Evolutionary conservation across 35 echinoderm and acorn worm species (phyloP), one percentile per base, ranked within the genome.

Genomic region (Apostichopus parvimensis): DNA sequence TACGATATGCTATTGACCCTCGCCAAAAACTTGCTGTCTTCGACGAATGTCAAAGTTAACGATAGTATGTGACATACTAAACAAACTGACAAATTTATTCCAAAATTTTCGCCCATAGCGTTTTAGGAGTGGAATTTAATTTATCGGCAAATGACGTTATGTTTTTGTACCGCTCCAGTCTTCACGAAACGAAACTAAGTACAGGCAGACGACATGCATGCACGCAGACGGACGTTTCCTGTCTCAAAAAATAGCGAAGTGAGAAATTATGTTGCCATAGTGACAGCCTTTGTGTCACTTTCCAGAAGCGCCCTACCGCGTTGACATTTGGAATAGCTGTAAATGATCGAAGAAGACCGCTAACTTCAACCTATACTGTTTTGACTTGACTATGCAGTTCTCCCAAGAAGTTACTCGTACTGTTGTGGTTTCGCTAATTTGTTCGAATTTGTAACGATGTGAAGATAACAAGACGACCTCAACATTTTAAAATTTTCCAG

Each of bases 341-440:
- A 13, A 52, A 10, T 6, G 60, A 88, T 65, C 86, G 57, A 15
- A n/a, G 64, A 73, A 59, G 52, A 59, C 58, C 17, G 57, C 81
- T 84, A 56, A 59, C 81, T 84, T 84, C 57, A 59, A 84, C 56
- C 24, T 17, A n/a, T n/a, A 60, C 54, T 22, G 54, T 15, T 84
- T 25, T n/a, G 81, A 20, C 8, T 75, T 75, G 2, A 75, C 17
- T 24, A 75, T 75, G 71, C 71, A 75, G 52, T 59, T 58, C 86
- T 28, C 28, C 86, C 60, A 54, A 22, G 64, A 26, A 64, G 22
- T 28, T 24, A 22, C 20, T 88, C 15, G 14, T 20, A 14, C 86
- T 68, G 22, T 73, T 88, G 86, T 73, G 86, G 86, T 88, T 88
- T 88, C 17, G 6, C 25, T 64, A 72, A 88, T 88, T 88, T 45